phyloP scores from a whole-genome alignment of 2,113 vertebrate genomes.

The Crypturellus undulatus region DNA sequence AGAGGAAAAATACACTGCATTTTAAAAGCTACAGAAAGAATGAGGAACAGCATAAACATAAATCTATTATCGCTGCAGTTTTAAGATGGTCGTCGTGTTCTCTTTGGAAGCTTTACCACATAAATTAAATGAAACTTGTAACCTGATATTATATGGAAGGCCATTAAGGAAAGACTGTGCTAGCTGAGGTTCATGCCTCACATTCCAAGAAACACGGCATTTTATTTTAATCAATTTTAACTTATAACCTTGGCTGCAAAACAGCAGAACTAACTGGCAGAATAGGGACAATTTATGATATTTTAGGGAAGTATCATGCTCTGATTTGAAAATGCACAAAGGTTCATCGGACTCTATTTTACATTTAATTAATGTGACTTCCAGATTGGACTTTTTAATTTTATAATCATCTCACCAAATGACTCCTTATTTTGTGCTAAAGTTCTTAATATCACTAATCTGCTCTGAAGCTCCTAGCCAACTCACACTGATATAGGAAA shows the following conservation, averaged over 20 bases:
- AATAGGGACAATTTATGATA: constrained; percentile 52
- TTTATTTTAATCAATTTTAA: constrained; percentile 58
- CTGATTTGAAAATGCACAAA: constrained; percentile 40
- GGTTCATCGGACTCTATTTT: constrained; percentile 32
- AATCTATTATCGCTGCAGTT: background rate
- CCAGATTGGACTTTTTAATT: constrained; percentile 48
- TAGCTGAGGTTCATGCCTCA: background rate
- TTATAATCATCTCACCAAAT: constrained; percentile 52
- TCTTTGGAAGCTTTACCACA: background rate
- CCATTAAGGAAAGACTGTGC: constrained; percentile 3
- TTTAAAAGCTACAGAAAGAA: background rate
- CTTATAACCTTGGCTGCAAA: constrained; percentile 34
- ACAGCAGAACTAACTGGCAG: constrained; percentile 34
- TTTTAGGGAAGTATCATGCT: constrained; percentile 45
- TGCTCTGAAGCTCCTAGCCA: constrained; percentile 22
- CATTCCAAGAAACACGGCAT: background rate
- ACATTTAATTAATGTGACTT: constrained; percentile 40
- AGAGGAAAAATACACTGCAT: background rate
- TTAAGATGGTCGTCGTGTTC: background rate
- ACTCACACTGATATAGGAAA: background rate
- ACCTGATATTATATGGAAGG: constrained; percentile 14
- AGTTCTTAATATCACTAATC: constrained; percentile 43
- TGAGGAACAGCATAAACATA: background rate
- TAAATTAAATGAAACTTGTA: constrained; percentile 25
- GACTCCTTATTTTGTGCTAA: constrained; percentile 29